A percentile compares a stretch with the other conserved stretches of the same genome.
These are phyloP conservation scores for Antechinus flavipes DNA, from an alignment of 2,113 vertebrate genomes.

Conservation along the genomic window DNA sequence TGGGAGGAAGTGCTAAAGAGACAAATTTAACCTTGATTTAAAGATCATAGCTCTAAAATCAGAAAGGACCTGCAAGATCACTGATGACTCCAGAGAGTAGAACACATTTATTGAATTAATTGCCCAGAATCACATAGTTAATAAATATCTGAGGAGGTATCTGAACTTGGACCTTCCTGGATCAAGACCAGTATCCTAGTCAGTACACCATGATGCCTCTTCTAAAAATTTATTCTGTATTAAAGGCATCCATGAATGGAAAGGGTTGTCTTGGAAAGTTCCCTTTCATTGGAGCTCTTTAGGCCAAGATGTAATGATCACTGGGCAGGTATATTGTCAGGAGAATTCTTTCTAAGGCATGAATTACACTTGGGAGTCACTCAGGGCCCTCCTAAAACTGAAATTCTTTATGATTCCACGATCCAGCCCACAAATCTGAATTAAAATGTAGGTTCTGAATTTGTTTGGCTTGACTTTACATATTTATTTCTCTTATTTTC, in stretches of 20 bases:
- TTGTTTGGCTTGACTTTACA: neutral
- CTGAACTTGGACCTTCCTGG: neutral
- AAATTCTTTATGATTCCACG: neutral
- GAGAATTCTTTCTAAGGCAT: neutral
- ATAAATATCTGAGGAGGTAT: neutral
- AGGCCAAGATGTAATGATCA: neutral
- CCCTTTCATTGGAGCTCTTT: neutral
- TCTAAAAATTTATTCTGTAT: neutral
- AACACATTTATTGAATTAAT: neutral
- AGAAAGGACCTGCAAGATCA: neutral
- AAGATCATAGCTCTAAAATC: no score
- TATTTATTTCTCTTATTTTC: neutral
- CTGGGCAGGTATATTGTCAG: neutral
- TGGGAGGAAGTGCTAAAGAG: neutral
- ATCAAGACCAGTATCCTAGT: neutral
- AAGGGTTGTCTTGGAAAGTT: neutral
- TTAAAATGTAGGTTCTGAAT: neutral
- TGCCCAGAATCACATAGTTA: neutral
- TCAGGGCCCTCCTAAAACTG: neutral
- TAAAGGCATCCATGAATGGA: neutral
- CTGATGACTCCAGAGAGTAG: neutral
- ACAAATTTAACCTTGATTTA: neutral
- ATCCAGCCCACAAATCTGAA: neutral
- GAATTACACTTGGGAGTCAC: neutral
- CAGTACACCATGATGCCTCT: neutral